Evolutionary conservation across 2,113 vertebrate genomes (phyloP), one percentile per base, ranked within the genome.

Genomic region (Anhinga anhinga): DNA sequence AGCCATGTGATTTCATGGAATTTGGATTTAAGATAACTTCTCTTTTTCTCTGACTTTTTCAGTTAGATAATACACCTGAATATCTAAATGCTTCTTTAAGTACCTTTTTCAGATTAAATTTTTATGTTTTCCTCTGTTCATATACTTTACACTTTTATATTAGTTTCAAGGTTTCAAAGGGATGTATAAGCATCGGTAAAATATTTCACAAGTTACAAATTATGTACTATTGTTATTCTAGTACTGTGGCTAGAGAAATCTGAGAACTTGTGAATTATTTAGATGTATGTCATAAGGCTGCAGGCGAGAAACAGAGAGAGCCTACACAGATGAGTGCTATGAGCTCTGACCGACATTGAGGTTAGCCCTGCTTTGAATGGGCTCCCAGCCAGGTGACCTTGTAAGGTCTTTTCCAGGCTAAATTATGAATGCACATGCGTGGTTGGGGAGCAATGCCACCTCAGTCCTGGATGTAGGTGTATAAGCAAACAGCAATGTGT

Each of bases 221-320:
- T 17, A 65, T 22, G n/a, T 86, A 34, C 58, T 77, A 40, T 67
- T 91, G 86, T 85, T 94, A 66, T 91, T 87, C 81, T 58, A 58
- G 62, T 62, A 45, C 5, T 3, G 71, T 26, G 67, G 53, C 78
- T 88, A 34, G 49, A 89, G 96, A 90, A 95, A 97, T 65, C 70
- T 36, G 90, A 95, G 84, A 70, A 47, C 50, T 80, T 50, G 81
- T 95, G 74, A 95, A 94, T 97, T 94, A 94, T 95, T 97, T 66
- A 95, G 42, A 87, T 70, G 23, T n/a, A 42, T 94, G 74, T 93
- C 69, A n/a, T 93, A 87, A 91, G 91, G 42, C 59, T 66, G 74
- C 42, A 70, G 76, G 78, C 0, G 23, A 59, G 70, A 91, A 93
- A 47, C 6, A 38, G 93, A 62, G 63, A 65, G 80, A 42, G 52